These are phyloP conservation scores for Charanyca ferruginea DNA, from an alignment of 2,888 invertebrate species.

Conservation along the genomic window DNA sequence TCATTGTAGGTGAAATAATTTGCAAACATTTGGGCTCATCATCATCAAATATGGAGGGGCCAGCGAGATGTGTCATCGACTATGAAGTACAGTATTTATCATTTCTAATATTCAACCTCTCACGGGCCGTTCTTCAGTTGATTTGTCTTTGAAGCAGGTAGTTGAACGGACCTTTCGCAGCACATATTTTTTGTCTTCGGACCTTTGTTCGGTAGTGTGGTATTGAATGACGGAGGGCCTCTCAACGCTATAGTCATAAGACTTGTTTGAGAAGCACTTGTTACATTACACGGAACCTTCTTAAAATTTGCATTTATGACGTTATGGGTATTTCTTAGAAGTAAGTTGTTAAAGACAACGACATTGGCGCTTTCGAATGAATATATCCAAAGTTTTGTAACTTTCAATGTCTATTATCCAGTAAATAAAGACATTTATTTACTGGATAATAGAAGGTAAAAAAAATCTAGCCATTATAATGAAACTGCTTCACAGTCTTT, in stretches of 20 bases:
- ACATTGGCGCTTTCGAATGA: background rate
- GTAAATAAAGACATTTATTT: no score
- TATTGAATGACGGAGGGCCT: constrained; percentile 74
- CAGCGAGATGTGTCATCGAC: constrained; percentile 79
- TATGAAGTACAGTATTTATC: constrained; percentile 36
- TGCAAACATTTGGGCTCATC: constrained; percentile 62
- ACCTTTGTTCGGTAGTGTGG: constrained; percentile 75
- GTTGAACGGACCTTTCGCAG: constrained; percentile 79
- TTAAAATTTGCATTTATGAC: constrained; percentile 58
- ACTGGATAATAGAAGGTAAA: constrained; percentile 5
- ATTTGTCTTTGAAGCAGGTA: constrained; percentile 83
- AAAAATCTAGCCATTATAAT: constrained; percentile 8
- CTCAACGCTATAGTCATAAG: constrained; percentile 60
- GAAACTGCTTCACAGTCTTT: constrained; percentile 19
- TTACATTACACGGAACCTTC: constrained; percentile 65
- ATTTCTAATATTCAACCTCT: constrained; percentile 66
- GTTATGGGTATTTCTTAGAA: constrained; percentile 53
- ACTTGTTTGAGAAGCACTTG: constrained; percentile 77
- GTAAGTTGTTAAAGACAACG: constrained; percentile 5
- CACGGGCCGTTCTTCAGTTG: constrained; percentile 69
- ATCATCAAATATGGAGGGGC: constrained; percentile 66
- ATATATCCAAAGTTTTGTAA: background rate
- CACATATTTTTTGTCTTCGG: constrained; percentile 77
- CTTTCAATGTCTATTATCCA: constrained; percentile 13
- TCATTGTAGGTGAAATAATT: constrained; percentile 57